Evolutionary conservation across 1,140 invertebrate genomes (phyloP), one percentile per base, ranked within the genome.

Genomic region (Brachionus sp.): DNA sequence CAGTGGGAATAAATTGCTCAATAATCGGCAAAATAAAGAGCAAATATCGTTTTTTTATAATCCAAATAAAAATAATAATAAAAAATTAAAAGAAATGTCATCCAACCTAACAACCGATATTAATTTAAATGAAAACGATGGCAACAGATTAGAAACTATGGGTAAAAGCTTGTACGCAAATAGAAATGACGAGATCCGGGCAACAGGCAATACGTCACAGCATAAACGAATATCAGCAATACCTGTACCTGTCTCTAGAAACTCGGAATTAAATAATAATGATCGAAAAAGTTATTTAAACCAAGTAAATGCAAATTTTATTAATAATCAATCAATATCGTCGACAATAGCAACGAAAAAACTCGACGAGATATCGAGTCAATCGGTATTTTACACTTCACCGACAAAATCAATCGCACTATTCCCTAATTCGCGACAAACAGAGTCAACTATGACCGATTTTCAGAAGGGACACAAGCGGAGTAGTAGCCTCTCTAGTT

Each of bases 101-200:
- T 75, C 70, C 0, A 75, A 39, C 70, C 42, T 75, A 75, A 46
- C 70, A 46, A 75, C 70, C 9, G n/a, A 10, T 46, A 68, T 10
- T 4, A 68, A 68, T 68, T 37, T n/a, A 35, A 10, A 19, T 46
- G 70, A 75, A 46, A 75, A 7, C 70, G 44, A 46, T 75, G 70
- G 70, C 70, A 75, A 75, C 70, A 75, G 25, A 46, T 46, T 39
- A 75, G 23, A 39, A 75, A 75, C 23, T 23, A 75, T 75, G 70
- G 70, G 46, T 46, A 75, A 46, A 46, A 46, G 29, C 13, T 25
- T 46, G 7, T 25, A 46, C 44, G 19, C 39, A 25, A 23, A 12
- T 70, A 75, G 44, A 25, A 46, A 46, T 16, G 39, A 75, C n/a
- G 70, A 44, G 44, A 46, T 50, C 44, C 39, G 44, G 23, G 44